Evolutionary conservation across 2,888 invertebrate species (phyloP).

Genomic region (Sesia bembeciformis): DNA sequence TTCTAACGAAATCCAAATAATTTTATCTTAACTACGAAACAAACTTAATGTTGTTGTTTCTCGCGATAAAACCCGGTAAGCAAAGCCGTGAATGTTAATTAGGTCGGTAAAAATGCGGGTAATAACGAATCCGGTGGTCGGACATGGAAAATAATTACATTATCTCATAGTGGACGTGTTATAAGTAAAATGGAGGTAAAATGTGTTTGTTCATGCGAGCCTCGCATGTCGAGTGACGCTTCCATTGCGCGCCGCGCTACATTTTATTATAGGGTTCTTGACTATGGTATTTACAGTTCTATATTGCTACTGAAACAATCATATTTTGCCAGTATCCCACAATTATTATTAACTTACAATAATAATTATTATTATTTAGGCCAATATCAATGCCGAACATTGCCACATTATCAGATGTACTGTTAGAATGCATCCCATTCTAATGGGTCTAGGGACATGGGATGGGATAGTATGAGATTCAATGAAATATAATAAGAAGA

Average conservation of each 20-base stretch:
- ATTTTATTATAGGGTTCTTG: too few species aligned
- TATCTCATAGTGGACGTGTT: constrained; percentile 40
- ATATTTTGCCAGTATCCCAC: too few species aligned
- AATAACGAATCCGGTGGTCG: constrained; percentile 4
- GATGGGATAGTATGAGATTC: too few species aligned
- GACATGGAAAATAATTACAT: constrained; percentile 45
- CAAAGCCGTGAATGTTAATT: constrained; percentile 25
- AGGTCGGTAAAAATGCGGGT: constrained; percentile 19
- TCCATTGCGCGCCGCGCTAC: neutral
- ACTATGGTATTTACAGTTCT: too few species aligned
- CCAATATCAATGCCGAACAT: too few species aligned
- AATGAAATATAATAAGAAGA: too few species aligned
- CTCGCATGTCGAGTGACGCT: constrained; percentile 7
- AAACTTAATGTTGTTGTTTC: neutral
- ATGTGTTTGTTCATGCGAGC: constrained; percentile 38
- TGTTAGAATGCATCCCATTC: too few species aligned
- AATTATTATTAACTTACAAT: too few species aligned
- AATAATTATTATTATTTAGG: too few species aligned
- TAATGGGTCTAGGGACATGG: too few species aligned
- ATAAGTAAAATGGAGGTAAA: constrained; percentile 18
- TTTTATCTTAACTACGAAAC: neutral
- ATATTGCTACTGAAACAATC: too few species aligned
- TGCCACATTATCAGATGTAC: too few species aligned
- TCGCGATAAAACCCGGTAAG: constrained; percentile 18
- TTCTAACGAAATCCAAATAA: neutral